Conservation (phyloP, 2,888 invertebrate species). For the Cerastoderma edule region DNA sequence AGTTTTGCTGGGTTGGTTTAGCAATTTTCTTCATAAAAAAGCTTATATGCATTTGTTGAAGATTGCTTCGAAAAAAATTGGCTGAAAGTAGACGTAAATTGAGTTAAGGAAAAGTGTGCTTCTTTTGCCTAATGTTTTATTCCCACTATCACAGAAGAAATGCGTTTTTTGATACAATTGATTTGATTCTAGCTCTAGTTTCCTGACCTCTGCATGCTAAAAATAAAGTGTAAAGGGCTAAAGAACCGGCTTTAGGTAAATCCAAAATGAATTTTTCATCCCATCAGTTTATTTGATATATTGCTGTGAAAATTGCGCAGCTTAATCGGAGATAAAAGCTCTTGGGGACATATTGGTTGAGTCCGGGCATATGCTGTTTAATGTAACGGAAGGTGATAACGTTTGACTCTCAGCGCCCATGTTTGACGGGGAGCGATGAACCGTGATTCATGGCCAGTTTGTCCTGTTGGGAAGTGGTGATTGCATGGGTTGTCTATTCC, state of each 20-base stretch:
- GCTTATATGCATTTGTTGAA: too few relatives aligned
- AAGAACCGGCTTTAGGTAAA: conserved; percentile 16
- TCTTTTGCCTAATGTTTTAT: too few relatives aligned
- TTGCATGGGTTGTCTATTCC: conserved; percentile 16
- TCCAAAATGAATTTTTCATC: conserved; percentile 26
- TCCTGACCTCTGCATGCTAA: too few relatives aligned
- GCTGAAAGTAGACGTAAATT: too few relatives aligned
- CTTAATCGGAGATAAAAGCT: conserved; percentile 17
- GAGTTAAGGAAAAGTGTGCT: too few relatives aligned
- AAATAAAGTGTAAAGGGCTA: not conserved
- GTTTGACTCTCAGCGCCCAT: conserved; percentile 8
- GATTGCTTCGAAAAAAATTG: too few relatives aligned
- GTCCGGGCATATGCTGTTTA: conserved; percentile 50
- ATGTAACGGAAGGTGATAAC: conserved; percentile 46
- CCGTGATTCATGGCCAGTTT: conserved; percentile 39
- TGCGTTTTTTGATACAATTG: too few relatives aligned
- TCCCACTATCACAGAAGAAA: too few relatives aligned
- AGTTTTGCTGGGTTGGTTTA: too few relatives aligned
- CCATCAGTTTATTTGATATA: conserved; percentile 47
- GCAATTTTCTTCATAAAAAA: too few relatives aligned
- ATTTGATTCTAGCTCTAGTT: too few relatives aligned
- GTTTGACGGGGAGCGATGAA: conserved; percentile 32
- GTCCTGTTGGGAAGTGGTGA: conserved; percentile 10
- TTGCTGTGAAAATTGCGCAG: conserved; percentile 35
- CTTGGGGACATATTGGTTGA: conserved; percentile 15